A percentile compares a stretch with the other conserved stretches of the same genome.
These are phyloP conservation scores for Daubentonia madagascariensis DNA, from an alignment of 2,113 vertebrate species.

Conservation along the genomic window DNA sequence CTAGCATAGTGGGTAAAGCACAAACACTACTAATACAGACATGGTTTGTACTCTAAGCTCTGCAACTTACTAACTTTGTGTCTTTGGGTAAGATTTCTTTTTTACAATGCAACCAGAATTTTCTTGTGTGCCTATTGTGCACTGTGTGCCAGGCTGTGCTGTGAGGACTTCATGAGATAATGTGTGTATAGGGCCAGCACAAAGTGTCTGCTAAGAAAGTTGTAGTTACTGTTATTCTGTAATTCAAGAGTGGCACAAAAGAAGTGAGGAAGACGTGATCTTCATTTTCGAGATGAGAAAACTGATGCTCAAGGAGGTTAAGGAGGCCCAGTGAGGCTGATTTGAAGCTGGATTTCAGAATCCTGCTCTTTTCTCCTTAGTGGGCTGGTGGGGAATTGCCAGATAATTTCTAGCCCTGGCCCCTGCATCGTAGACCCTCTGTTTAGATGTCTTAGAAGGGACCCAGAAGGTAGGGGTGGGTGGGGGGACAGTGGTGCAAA, in stretches of 20 bases:
- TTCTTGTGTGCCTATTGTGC: not conserved
- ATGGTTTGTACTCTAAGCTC: not conserved
- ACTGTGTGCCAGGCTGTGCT: not conserved
- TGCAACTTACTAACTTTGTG: not conserved
- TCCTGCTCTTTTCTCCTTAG: not conserved
- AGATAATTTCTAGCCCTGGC: not conserved
- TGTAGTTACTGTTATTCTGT: not conserved
- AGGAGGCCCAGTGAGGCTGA: not conserved
- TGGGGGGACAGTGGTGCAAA: not conserved
- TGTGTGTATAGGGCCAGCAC: not conserved
- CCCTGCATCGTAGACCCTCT: not conserved
- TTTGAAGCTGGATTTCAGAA: not conserved
- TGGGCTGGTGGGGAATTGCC: not conserved
- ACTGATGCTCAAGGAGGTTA: not conserved
- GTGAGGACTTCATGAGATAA: not conserved
- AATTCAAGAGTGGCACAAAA: not conserved
- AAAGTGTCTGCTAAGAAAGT: not conserved
- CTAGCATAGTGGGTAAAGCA: not conserved
- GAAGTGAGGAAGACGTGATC: not conserved
- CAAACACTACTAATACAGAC: not conserved
- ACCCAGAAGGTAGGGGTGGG: not conserved
- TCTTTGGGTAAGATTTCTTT: not conserved
- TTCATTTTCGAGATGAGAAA: constrained; percentile 14
- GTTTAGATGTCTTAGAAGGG: not conserved
- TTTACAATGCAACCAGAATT: not conserved